Evolutionary conservation across 2,113 vertebrate genomes (phyloP).

Genomic region (Archocentrus centrarchus): DNA sequence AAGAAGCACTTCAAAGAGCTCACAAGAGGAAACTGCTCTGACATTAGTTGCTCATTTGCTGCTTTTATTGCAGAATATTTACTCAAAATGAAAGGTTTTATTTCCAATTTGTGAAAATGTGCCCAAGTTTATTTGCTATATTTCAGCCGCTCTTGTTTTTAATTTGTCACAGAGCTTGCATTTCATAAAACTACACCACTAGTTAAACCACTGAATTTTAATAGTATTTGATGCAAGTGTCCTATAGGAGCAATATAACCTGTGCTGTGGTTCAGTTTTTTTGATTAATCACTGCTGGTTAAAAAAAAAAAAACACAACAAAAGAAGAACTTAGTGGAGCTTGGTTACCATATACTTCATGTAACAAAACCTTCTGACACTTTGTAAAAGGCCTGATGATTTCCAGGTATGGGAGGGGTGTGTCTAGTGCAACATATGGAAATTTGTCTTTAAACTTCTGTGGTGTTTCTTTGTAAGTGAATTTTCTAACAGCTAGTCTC

Average conservation of each 20-base stretch:
- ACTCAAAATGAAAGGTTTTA: background rate
- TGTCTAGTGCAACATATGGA: slow-evolving; percentile 10
- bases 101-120: background rate
- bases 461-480: slow-evolving; percentile 43
- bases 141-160: background rate
- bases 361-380: background rate
- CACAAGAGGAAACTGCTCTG: slow-evolving; percentile 38
- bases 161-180: background rate
- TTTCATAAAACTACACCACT: background rate
- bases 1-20: slow-evolving; percentile 17
- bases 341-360: background rate
- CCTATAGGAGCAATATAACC: slow-evolving; percentile 18
- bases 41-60: slow-evolving; percentile 39
- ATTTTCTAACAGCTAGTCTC: slow-evolving; percentile 38
- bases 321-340: background rate
- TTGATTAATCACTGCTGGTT: slow-evolving; percentile 18
- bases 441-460: slow-evolving; percentile 34
- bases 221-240: slow-evolving; percentile 4
- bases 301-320: too few relatives aligned
- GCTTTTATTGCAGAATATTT: slow-evolving; percentile 32
- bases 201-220: slow-evolving; percentile 14
- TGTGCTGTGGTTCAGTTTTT: slow-evolving; percentile 1
- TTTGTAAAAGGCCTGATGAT: background rate
- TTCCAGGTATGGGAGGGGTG: background rate
- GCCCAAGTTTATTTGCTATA: background rate